Conservation (phyloP, 1,140 invertebrate genomes). For the Nomia melanderi region DNA sequence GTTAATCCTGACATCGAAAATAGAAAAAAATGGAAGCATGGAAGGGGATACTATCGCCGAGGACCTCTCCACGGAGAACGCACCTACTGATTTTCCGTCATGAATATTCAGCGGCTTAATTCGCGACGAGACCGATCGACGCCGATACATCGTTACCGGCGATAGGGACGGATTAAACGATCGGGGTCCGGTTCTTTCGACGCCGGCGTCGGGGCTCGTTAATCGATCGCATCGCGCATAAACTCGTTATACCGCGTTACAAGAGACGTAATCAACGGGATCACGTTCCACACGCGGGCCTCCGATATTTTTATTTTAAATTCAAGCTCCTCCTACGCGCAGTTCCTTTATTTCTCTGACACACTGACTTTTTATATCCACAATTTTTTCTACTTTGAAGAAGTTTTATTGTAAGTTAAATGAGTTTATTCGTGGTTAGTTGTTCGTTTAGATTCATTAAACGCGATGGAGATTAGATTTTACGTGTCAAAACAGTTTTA, state of each 20-base stretch:
- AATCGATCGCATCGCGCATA: constrained; percentile 32
- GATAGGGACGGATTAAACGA: constrained; percentile 42
- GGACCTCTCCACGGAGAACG: background rate
- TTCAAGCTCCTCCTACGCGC: background rate
- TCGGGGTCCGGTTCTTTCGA: constrained; percentile 34
- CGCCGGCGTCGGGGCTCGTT: constrained; percentile 14
- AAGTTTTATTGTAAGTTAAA: too few species aligned
- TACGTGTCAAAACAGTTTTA: too few species aligned
- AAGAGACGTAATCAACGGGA: constrained; percentile 12
- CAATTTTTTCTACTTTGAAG: too few species aligned
- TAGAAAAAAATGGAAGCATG: constrained; percentile 11
- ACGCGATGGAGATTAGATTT: too few species aligned
- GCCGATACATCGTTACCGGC: constrained; percentile 40
- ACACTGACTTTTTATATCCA: too few species aligned
- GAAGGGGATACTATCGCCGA: background rate
- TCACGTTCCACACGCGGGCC: background rate
- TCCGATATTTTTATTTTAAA: background rate
- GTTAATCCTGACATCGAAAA: constrained; percentile 23
- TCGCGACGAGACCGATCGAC: constrained; percentile 45
- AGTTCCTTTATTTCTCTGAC: background rate
- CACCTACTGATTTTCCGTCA: constrained; percentile 29
- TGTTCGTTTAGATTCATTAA: too few species aligned
- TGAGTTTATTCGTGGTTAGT: too few species aligned
- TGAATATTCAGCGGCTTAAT: constrained; percentile 51
- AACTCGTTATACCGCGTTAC: constrained; percentile 28